phyloP scores from a whole-genome alignment of 2,888 invertebrate species.

The Drosophila recens region DNA sequence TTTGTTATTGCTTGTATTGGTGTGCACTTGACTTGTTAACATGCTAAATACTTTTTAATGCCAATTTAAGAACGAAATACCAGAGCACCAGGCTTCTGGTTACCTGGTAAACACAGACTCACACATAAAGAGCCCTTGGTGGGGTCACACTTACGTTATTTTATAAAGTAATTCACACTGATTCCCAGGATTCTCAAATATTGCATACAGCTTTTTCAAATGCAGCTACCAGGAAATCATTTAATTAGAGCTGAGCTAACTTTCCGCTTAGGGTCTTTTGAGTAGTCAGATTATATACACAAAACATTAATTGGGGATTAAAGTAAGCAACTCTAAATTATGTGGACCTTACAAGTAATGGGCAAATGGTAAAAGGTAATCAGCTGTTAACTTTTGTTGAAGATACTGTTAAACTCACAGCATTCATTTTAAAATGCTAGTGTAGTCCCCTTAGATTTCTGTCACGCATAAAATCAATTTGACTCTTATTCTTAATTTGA shows the following conservation, averaged over 20 bases:
- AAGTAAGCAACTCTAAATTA: not conserved
- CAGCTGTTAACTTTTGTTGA: not conserved
- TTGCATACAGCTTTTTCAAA: not conserved
- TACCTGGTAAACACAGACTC: constrained; percentile 1
- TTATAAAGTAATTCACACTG: constrained; percentile 8
- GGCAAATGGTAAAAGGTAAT: not conserved
- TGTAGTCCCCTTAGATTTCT: too few species aligned
- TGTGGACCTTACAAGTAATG: not conserved
- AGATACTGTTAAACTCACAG: not conserved
- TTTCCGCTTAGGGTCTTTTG: not conserved
- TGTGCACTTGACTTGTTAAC: constrained; percentile 64
- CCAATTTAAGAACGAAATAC: constrained; percentile 57
- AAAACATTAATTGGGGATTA: not conserved
- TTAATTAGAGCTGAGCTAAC: constrained; percentile 1
- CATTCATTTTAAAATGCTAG: too few species aligned
- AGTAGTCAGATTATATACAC: not conserved
- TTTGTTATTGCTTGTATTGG: constrained; percentile 17
- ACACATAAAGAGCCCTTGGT: not conserved
- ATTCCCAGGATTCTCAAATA: not conserved
- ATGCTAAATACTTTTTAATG: constrained; percentile 76
- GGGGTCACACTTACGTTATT: constrained; percentile 14
- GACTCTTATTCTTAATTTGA: too few species aligned
- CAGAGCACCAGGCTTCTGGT: too few species aligned
- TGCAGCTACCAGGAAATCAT: constrained; percentile 11
- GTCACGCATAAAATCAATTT: too few species aligned